Evolutionary conservation across 2,797 vertebrate species (phyloP).

Genomic region (Ataeniobius toweri): DNA sequence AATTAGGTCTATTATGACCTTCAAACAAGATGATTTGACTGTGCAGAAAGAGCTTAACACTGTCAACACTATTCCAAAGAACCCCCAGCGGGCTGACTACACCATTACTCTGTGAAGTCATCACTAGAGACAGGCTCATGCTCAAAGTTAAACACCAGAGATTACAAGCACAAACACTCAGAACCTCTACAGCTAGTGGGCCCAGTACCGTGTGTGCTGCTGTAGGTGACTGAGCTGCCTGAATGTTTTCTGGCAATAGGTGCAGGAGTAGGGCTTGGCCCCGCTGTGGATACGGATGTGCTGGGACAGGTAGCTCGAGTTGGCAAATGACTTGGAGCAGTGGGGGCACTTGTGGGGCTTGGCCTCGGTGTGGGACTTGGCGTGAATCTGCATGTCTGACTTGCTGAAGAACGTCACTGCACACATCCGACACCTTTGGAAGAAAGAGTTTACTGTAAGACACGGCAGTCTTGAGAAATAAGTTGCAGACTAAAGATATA

Average conservation of each 20-base stretch:
- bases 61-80: slow-evolving; percentile 31
- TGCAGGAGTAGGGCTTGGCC: slow-evolving; percentile 97
- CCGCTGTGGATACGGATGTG: slow-evolving; percentile 98
- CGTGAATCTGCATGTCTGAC: slow-evolving; percentile 99
- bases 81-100: neutral
- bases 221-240: slow-evolving; percentile 96
- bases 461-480: neutral
- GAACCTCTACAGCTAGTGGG: slow-evolving; percentile 8
- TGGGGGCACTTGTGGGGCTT: slow-evolving; percentile 99
- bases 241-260: slow-evolving; percentile 98
- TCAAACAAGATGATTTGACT: slow-evolving; percentile 15
- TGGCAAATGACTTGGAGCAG: slow-evolving; percentile 98
- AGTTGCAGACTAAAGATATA: neutral
- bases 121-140: slow-evolving; percentile 16
- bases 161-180: slow-evolving; percentile 5
- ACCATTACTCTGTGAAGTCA: slow-evolving; percentile 9
- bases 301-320: slow-evolving; percentile 98
- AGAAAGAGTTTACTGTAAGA: slow-evolving; percentile 13
- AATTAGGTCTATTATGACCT: slow-evolving; percentile 2
- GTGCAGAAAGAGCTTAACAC: slow-evolving; percentile 41
- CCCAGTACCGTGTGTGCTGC: slow-evolving; percentile 72
- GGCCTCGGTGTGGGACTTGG: slow-evolving; percentile 91
- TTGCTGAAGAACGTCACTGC: slow-evolving; percentile 98
- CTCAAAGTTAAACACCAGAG: slow-evolving; percentile 1
- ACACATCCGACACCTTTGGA: slow-evolving; percentile 94